Evolutionary conservation across 2,797 vertebrate genomes (phyloP).

Genomic region (Clarias fuscus): DNA sequence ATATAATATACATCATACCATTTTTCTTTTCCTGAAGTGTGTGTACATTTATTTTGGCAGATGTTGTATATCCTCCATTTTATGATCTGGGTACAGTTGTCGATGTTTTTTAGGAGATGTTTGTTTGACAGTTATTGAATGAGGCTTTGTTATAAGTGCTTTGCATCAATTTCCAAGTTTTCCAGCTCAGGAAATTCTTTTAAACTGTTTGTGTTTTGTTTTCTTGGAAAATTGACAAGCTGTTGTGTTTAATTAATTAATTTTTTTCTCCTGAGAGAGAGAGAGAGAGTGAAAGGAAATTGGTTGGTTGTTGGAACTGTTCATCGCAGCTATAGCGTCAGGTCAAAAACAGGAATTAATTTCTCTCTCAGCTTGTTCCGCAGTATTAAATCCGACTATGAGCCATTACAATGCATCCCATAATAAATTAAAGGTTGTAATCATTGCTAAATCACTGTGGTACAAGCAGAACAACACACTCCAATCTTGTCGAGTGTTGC

Average conservation of each 20-base stretch:
- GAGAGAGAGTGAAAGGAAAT: not conserved
- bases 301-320: not conserved
- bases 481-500: not conserved
- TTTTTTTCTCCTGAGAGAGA: not conserved
- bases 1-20: no score
- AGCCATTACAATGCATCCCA: not conserved
- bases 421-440: not conserved
- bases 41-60: no score
- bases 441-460: not conserved
- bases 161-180: not conserved
- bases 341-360: not conserved
- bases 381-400: not conserved
- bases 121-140: not conserved
- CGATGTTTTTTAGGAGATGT: not conserved
- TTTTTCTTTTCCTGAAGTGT: no score
- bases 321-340: not conserved
- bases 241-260: not conserved
- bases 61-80: no score
- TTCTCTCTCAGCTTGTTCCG: no score
- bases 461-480: not conserved
- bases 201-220: not conserved
- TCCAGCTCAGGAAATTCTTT: not conserved
- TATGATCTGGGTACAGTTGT: no score
- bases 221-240: not conserved
- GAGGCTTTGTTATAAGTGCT: not conserved